phyloP scores from a whole-genome alignment of 2,888 invertebrate genomes.

The Melikaiella ostensackeni region DNA sequence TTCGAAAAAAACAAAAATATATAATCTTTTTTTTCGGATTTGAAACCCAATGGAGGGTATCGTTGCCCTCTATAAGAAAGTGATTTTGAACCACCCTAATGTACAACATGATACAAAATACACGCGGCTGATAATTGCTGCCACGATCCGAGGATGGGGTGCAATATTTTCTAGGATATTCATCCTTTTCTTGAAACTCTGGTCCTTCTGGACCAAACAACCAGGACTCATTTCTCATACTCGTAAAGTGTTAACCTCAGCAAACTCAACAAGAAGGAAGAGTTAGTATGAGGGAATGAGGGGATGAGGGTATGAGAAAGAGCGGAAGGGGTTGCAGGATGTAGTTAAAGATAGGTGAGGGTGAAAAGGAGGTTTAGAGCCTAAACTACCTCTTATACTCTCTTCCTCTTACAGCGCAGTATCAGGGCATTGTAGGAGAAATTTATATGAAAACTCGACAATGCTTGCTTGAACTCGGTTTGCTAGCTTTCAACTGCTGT shows the following conservation, averaged over 20 bases:
- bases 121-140: background rate
- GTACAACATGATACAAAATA: no score
- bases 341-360: background rate
- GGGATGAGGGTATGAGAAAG: background rate
- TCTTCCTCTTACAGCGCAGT: background rate
- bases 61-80: no score
- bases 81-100: no score
- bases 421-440: slow-evolving; percentile 53
- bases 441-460: slow-evolving; percentile 70
- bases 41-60: no score
- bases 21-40: no score
- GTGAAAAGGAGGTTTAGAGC: slow-evolving; percentile 30
- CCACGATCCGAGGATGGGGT: background rate
- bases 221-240: slow-evolving; percentile 46
- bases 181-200: slow-evolving; percentile 20
- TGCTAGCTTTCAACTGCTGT: slow-evolving; percentile 28
- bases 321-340: slow-evolving; percentile 5
- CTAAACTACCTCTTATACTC: slow-evolving; percentile 32
- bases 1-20: no score
- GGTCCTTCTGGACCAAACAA: slow-evolving; percentile 45
- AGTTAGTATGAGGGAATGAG: slow-evolving; percentile 41
- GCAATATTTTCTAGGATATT: slow-evolving; percentile 25
- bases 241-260: slow-evolving; percentile 44
- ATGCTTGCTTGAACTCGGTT: slow-evolving; percentile 56
- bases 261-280: slow-evolving; percentile 45